Base-by-base conservation (phyloP, 30 jellyfish, hydroid and myxozoan genomes). In the Clytia hemisphaerica region DNA sequence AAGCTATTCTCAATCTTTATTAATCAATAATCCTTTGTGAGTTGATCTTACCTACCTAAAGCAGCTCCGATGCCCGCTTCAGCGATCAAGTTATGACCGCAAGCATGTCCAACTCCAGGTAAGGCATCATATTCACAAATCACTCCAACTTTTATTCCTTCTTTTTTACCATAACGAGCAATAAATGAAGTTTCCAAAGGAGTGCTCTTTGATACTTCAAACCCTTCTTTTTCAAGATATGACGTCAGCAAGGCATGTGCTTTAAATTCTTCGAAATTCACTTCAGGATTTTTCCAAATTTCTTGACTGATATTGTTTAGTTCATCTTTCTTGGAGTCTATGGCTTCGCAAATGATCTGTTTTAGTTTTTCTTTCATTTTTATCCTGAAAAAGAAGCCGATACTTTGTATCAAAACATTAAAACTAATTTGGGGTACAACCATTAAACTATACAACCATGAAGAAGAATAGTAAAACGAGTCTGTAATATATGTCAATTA, bases 41-140 rank as follows among this genome's bases (percentile, higher is more conserved):
- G n/a, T n/a, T n/a, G 70, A 12, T 27, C 75, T 36, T 57, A 37
- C 75, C 37, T 57, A 78, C 96, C 96, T 14, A 86, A 53, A 16
- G 93, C 96, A 59, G 96, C 96, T 6, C 78, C 96, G 49, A 78
- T 45, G 36, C 96, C 92, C 24, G 92, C 92, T 67, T 86, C 96
- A 25, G 96, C 85, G 54, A 86, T 86, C 78, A 86, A 55, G 61
- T 86, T 86, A 48, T 86, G 96, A 37, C 94, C 97, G 67, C 97
- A 88, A 19, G 93, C 97, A 88, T 88, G 97, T 30, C 97, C 97
- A 67, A 88, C 72, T 32, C 93, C 97, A 25, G 97, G 97, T 15
- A 88, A 72, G 16, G 97, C 97, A 88, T 88, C 97, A 68, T 88
- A 88, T 81, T 88, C 97, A 34, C 83, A 58, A 30, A 88, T 48